Evolutionary conservation across 2,888 invertebrate genomes (phyloP).

Genomic region (Cheilosia vulpina): DNA sequence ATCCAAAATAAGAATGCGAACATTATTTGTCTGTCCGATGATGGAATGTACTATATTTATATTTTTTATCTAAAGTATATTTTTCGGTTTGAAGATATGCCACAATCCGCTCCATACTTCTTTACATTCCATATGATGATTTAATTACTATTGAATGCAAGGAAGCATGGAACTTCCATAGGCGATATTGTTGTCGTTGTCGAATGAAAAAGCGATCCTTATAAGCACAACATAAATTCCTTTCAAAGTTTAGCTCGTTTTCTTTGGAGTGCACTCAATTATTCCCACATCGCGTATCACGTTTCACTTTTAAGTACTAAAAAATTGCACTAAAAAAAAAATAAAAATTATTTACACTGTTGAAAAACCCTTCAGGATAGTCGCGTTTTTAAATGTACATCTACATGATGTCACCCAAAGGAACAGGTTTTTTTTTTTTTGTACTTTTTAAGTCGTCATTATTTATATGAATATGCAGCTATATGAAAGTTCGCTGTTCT

Average conservation of each 20-base stretch:
- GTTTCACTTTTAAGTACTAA: conserved; percentile 59
- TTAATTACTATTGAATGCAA: conserved; percentile 84
- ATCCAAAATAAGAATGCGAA: conserved; percentile 52
- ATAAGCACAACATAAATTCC: not conserved
- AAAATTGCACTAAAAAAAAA: conserved; percentile 29
- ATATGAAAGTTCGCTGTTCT: conserved; percentile 66
- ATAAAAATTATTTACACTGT: conserved; percentile 13
- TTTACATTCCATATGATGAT: conserved; percentile 84
- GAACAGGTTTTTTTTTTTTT: conserved; percentile 27
- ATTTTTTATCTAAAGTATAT: conserved; percentile 9
- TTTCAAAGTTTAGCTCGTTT: not conserved
- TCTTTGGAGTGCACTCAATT: conserved; percentile 46
- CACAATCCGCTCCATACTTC: conserved; percentile 84
- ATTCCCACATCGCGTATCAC: conserved; percentile 42
- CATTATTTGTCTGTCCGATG: conserved; percentile 28
- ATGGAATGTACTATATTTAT: conserved; percentile 45
- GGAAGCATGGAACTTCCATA: conserved; percentile 84
- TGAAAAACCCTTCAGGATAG: conserved; percentile 19
- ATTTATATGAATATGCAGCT: conserved; percentile 36
- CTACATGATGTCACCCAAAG: conserved; percentile 62
- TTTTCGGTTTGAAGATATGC: conserved; percentile 75
- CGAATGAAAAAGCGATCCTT: not conserved
- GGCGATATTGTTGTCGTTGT: conserved; percentile 57
- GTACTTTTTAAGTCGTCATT: conserved; percentile 37
- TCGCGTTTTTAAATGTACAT: conserved; percentile 20